Conservation (phyloP, 2,888 invertebrate species). For the Sepiola atlantica region DNA sequence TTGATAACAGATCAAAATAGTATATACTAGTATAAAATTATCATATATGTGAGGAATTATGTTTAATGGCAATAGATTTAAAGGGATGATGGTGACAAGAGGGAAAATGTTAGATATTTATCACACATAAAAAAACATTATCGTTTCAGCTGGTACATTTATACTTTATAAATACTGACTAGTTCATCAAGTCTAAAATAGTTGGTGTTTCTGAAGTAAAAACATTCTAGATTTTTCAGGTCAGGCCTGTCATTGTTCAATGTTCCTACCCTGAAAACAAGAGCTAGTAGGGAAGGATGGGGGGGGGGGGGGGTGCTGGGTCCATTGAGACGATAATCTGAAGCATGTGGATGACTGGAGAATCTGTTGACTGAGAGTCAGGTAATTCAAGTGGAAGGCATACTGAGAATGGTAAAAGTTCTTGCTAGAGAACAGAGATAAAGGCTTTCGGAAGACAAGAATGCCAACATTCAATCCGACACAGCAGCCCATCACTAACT, state of each 20-base stretch:
- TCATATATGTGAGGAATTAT: too few relatives aligned
- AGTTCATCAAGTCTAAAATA: not conserved
- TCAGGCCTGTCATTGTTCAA: not conserved
- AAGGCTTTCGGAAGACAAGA: not conserved
- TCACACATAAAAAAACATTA: not conserved
- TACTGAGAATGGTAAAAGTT: not conserved
- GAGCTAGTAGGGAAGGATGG: too few relatives aligned
- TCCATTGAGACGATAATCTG: conserved; percentile 16
- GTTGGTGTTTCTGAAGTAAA: not conserved
- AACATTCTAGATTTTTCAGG: not conserved
- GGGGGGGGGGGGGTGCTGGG: not conserved
- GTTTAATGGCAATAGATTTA: too few relatives aligned
- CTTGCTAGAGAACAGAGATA: not conserved
- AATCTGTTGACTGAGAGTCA: not conserved
- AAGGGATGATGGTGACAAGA: too few relatives aligned
- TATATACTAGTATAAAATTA: too few relatives aligned
- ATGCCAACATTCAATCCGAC: not conserved
- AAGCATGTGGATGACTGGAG: not conserved
- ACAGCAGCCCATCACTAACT: not conserved
- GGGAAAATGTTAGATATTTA: too few relatives aligned
- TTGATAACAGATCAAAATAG: too few relatives aligned
- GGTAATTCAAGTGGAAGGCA: not conserved
- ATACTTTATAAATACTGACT: not conserved
- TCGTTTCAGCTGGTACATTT: not conserved
- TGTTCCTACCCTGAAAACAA: not conserved